A percentile compares a stretch with the other conserved stretches of the same genome.
Evolutionary conservation across 1,140 invertebrate genomes (phyloP).

Genomic region (Atta cephalotes): DNA sequence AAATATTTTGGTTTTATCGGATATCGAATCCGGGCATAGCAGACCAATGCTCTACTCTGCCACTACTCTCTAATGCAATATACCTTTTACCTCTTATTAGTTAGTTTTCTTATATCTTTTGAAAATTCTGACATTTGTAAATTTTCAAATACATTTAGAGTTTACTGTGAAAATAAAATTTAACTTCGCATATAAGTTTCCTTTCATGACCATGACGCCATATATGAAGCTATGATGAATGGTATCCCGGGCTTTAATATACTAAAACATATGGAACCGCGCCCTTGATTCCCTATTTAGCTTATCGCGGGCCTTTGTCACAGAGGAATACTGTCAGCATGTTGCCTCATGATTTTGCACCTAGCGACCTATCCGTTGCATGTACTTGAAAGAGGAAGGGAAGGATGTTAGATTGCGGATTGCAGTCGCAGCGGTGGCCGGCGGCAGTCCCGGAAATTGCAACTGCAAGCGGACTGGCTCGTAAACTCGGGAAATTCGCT

Average conservation of each 20-base stretch:
- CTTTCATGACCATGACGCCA: neutral
- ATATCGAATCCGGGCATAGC: too few relatives aligned
- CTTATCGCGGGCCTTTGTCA: constrained; percentile 13
- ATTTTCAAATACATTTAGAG: neutral
- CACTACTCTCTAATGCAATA: neutral
- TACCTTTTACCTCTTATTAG: neutral
- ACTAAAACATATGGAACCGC: neutral
- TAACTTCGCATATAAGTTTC: neutral
- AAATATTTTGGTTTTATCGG: too few relatives aligned
- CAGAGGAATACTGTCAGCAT: neutral
- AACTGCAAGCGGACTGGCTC: constrained; percentile 37
- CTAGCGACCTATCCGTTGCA: neutral
- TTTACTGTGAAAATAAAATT: neutral
- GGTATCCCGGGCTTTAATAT: neutral
- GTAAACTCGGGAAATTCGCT: constrained; percentile 53
- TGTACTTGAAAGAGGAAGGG: neutral
- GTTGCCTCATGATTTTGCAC: constrained; percentile 30
- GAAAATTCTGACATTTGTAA: neutral
- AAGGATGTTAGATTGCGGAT: constrained; percentile 39
- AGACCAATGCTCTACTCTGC: too few relatives aligned
- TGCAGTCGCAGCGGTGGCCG: constrained; percentile 35
- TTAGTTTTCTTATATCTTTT: neutral
- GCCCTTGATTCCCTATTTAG: neutral
- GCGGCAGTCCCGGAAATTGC: constrained; percentile 54
- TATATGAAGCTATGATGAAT: neutral